Conservation (phyloP, 2,113 vertebrate genomes). For the Propithecus coquereli region DNA sequence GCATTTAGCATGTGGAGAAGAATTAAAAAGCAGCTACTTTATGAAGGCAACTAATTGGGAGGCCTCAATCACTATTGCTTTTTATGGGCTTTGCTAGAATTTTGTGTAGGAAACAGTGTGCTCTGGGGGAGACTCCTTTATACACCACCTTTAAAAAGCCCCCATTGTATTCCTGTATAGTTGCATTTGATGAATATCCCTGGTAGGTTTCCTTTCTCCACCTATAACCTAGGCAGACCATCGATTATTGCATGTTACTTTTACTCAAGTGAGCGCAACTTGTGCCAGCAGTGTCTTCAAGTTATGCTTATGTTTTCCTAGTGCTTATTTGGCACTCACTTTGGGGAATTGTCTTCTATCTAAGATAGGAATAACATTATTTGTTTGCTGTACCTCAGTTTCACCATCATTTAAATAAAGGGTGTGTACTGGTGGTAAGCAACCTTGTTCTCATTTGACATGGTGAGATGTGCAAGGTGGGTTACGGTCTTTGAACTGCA, state of each 20-base stretch:
- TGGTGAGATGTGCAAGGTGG: neutral
- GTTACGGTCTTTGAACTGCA: neutral
- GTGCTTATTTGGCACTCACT: neutral
- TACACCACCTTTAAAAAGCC: neutral
- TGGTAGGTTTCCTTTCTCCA: neutral
- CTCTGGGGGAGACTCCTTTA: neutral
- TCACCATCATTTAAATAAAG: neutral
- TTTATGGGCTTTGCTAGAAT: neutral
- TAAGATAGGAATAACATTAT: neutral
- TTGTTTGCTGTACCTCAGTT: neutral
- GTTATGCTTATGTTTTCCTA: neutral
- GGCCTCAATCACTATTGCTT: neutral
- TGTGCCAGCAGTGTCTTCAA: neutral
- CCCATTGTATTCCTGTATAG: neutral
- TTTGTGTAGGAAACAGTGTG: neutral
- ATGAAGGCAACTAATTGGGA: neutral
- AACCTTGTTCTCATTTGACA: neutral
- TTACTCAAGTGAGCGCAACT: neutral
- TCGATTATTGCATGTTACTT: rapidly evolving
- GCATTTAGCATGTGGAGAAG: neutral
- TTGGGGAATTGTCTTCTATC: neutral
- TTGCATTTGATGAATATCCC: neutral
- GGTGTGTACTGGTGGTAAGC: too few relatives aligned
- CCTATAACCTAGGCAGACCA: neutral
- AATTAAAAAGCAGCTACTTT: neutral